Evolutionary conservation across 23 tunicate species (phyloP), one percentile per base, ranked within the genome.

Genomic region (Halocynthia roretzi): DNA sequence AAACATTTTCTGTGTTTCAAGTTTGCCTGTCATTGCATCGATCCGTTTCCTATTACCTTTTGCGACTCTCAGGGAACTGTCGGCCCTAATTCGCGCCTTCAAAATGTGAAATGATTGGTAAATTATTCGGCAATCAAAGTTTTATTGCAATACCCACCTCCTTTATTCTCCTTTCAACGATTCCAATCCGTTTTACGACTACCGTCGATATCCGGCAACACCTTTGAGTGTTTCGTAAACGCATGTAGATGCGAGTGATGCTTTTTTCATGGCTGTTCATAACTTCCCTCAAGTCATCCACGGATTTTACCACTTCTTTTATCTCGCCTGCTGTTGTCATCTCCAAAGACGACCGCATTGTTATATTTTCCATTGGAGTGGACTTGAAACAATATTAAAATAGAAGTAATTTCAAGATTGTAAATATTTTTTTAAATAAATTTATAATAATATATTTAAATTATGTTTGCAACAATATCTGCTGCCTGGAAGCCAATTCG

Each of bases 101-200:
- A 65, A 65, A 15, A 65, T 15, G 15, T 31, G 4, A 31, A 31
- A 31, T 31, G 44, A 31, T 31, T 31, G 1, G 44, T 31, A 31
- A 31, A 31, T 31, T 31, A 31, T 31, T 31, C 44, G 4, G 44
- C 44, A 31, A 0, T 31, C 44, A 31, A 31, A 31, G 44, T 0
- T 31, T 31, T 0, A 31, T 31, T 4, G 44, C 44, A 31, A 9
- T 65, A 65, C 70, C 31, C 2, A 48, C 70, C 70, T 65, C 70
- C 31, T 65, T 65, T 65, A 65, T 65, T 65, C 70, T 11, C 2
- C 31, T 65, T 65, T 65, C 70, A 65, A 20, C 48, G 9, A 65
- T 65, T 20, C 70, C 70, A 15, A 65, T 65, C 31, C 70, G 22
- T 65, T 65, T 65, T 65, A 1, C 70, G 10, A 65, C 10, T 65